Evolutionary conservation across 2,888 invertebrate species (phyloP), one percentile per base, ranked within the genome.

Genomic region (Calameuta pallipes): DNA sequence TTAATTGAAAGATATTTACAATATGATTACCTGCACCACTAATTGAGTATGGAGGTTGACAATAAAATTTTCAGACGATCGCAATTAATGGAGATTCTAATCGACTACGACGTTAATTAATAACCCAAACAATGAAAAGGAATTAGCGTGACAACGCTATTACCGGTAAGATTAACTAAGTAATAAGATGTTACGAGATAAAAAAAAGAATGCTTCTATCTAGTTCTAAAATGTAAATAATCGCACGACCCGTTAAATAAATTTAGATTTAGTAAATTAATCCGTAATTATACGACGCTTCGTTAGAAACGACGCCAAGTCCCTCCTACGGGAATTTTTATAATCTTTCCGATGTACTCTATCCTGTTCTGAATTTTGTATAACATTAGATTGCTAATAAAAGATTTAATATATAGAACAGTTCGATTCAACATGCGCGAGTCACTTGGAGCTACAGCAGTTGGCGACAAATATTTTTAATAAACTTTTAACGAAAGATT

Each of bases 201-300:
- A 23, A 73, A 30, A 30, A 33, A 23, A 33, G 12, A 35, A 75
- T 35, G 56, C 70, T 35, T 75, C 31, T 71, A 71, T 36, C 41
- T 76, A 31, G 74, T 36, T 74, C 68, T 77, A 78, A 75, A 78
- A 78, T 78, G 78, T 78, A 78, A 78, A 78, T 78, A 78, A 78
- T 71, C 41, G 30, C 75, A 33, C n/a, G 41, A 30, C 23, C 23
- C 33, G 68, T 31, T 68, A 31, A 68, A 69, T 56, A 74, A 15
- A 15, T 74, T 13, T 74, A 74, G 74, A 74, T 69, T 78, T 75
- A 78, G 74, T 78, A 78, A 78, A 78, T 78, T 78, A 75, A 78
- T 78, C 74, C 56, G 69, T 35, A 34, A 78, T 78, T 69, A 34
- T 33, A 74, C 30, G 30, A 33, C 36, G 74, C 37, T n/a, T 74